Base-by-base conservation (phyloP, 2,888 invertebrate species). In the Autographa pulchrina region DNA sequence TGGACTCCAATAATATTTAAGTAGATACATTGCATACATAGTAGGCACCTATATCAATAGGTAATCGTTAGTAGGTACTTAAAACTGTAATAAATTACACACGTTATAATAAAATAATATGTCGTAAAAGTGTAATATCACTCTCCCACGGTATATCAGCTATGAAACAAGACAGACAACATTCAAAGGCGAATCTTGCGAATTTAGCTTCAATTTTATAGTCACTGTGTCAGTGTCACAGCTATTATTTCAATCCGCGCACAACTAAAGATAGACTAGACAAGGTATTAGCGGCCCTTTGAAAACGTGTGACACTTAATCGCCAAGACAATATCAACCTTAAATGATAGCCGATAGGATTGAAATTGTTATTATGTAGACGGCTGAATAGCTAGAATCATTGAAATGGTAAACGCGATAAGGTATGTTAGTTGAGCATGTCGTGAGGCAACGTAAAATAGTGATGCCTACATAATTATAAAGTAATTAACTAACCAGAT, bases 151-250 rank as follows among this genome's bases (percentile, higher is more conserved):
- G 4, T 56, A 13, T 5, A n/a, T 56, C 9, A 1, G n/a, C 54
- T 25, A 59, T 59, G 32, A 32, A 16, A 59, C 16, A 59, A 59
- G 13, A 25, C 5, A 13, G 56, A n/a, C 48, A 48, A 48, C 48
- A 48, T n/a, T 48, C 48, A 48, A n/a, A 48, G 48, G 48, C 48
- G 48, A n/a, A 48, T 48, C 16, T 48, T 7, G 56, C 2, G 25
- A 11, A 63, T 13, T 70, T 61, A 62, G 64, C 52, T 59, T 62
- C 56, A 14, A 65, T 68, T 67, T 20, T 20, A 56, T 58, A 73
- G 41, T 68, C 52, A 82, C 31, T 75, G 59, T 80, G 80, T 71
- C 82, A 82, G 60, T 80, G 81, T 83, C 82, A 78, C 63, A 64
- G 63, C 59, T 70, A 77, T 76, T 77, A 74, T 68, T 82, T 78